These are phyloP conservation scores for Ornithoptera priamus DNA, from an alignment of 2,888 invertebrate genomes.

Conservation along the genomic window DNA sequence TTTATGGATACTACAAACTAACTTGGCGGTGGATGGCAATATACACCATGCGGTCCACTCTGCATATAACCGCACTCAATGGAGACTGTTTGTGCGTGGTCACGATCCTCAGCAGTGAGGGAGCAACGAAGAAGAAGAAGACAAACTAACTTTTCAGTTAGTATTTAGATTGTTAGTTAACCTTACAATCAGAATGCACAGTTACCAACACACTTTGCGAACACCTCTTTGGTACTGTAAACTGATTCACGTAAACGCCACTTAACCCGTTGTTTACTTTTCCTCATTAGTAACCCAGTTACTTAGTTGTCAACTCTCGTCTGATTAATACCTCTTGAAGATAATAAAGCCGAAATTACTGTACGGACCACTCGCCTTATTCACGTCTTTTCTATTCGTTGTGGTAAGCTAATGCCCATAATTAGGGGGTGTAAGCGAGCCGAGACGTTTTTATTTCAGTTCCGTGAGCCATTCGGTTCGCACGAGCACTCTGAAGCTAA, in stretches of 20 bases:
- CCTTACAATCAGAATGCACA: too few species aligned
- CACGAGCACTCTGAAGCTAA: slow-evolving; percentile 26
- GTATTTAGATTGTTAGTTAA: too few species aligned
- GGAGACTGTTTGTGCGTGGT: too few species aligned
- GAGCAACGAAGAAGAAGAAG: too few species aligned
- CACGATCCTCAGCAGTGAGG: too few species aligned
- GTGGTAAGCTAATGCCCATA: slow-evolving; percentile 19
- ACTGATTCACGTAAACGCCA: slow-evolving; percentile 1
- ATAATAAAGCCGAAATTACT: slow-evolving; percentile 21
- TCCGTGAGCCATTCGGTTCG: slow-evolving; percentile 29
- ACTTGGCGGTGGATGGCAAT: too few species aligned
- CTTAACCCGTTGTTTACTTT: slow-evolving; percentile 11
- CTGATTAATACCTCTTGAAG: slow-evolving; percentile 19
- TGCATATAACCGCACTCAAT: too few species aligned
- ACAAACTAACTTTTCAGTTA: too few species aligned
- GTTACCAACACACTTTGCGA: too few species aligned
- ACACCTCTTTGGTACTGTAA: background rate
- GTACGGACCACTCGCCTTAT: slow-evolving; percentile 9
- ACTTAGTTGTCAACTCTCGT: slow-evolving; percentile 7
- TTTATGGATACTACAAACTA: too few species aligned
- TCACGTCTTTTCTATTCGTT: slow-evolving; percentile 14
- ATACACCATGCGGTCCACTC: too few species aligned
- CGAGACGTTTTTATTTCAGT: slow-evolving; percentile 25
- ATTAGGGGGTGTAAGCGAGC: slow-evolving; percentile 29
- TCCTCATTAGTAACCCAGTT: slow-evolving; percentile 18